Percentiles rank a stretch among this genome's conserved stretches.
Conservation (phyloP, 1,140 invertebrate genomes). For the Atta cephalotes region DNA sequence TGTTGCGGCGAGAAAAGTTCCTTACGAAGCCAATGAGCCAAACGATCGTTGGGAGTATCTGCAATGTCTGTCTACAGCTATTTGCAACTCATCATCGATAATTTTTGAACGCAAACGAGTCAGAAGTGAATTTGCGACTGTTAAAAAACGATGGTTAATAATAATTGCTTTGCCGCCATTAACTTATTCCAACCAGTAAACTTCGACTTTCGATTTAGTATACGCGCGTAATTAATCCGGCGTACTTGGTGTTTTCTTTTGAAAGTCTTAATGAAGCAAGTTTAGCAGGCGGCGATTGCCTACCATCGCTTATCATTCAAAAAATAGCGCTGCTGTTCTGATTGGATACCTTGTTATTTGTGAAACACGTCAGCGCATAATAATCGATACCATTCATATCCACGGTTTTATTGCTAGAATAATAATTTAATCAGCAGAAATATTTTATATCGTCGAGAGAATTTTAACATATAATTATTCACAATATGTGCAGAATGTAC, state of each 20-base stretch:
- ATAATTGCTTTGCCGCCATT: slow-evolving; percentile 27
- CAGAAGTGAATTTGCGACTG: slow-evolving; percentile 32
- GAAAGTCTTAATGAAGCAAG: slow-evolving; percentile 59
- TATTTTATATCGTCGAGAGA: background rate
- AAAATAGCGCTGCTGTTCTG: background rate
- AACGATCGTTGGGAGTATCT: slow-evolving; percentile 38
- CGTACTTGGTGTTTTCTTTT: slow-evolving; percentile 36
- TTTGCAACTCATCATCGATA: slow-evolving; percentile 5
- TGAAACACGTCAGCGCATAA: slow-evolving; percentile 1
- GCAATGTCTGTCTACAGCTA: slow-evolving; percentile 11
- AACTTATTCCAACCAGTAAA: slow-evolving; percentile 45
- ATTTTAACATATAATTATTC: slow-evolving; percentile 37
- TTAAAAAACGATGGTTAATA: slow-evolving; percentile 56
- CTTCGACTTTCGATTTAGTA: slow-evolving; percentile 49
- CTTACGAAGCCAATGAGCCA: background rate
- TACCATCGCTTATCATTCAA: background rate
- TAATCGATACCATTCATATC: background rate
- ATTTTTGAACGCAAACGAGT: slow-evolving; percentile 8
- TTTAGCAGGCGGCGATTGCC: slow-evolving; percentile 5
- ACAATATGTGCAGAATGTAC: background rate
- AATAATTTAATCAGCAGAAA: slow-evolving; percentile 28
- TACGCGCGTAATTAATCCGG: slow-evolving; percentile 51
- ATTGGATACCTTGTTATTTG: slow-evolving; percentile 38
- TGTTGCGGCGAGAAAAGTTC: background rate
- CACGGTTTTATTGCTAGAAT: background rate